Evolutionary conservation across 1,140 invertebrate genomes (phyloP).

Genomic region (Eciton burchellii): DNA sequence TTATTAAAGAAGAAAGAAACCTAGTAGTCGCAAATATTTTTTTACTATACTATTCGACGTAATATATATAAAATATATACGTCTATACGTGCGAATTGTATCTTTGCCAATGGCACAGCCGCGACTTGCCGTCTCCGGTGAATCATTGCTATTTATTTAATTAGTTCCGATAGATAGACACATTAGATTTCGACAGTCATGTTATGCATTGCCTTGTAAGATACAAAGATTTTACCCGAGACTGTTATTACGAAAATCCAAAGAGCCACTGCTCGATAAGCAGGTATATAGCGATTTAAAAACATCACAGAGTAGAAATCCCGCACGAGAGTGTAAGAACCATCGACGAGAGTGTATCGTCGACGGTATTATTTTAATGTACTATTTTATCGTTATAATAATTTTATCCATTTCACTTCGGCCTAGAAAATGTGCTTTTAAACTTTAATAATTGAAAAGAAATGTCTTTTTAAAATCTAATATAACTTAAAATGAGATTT

Average conservation of each 20-base stretch:
- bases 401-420: conserved; percentile 1
- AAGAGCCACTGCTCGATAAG: conserved; percentile 41
- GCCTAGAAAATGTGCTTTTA: not conserved
- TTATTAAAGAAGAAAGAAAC: not conserved
- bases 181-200: conserved; percentile 1
- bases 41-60: not conserved
- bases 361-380: not conserved
- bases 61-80: not conserved
- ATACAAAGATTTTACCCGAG: conserved; percentile 46
- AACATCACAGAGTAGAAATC: conserved; percentile 36
- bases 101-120: not conserved
- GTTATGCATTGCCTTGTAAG: conserved; percentile 61
- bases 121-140: conserved; percentile 1
- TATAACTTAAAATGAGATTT: not conserved
- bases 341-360: no score
- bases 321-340: not conserved
- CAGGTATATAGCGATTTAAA: conserved; percentile 6
- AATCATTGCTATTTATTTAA: conserved; percentile 30
- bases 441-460: conserved; percentile 1
- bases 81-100: not conserved
- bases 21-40: conserved; percentile 8
- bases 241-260: conserved; percentile 59
- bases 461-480: not conserved
- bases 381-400: not conserved
- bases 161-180: not conserved